Evolutionary conservation across 2,888 invertebrate genomes (phyloP), one percentile per base, ranked within the genome.

Genomic region (Zaprionus lineosus): DNA sequence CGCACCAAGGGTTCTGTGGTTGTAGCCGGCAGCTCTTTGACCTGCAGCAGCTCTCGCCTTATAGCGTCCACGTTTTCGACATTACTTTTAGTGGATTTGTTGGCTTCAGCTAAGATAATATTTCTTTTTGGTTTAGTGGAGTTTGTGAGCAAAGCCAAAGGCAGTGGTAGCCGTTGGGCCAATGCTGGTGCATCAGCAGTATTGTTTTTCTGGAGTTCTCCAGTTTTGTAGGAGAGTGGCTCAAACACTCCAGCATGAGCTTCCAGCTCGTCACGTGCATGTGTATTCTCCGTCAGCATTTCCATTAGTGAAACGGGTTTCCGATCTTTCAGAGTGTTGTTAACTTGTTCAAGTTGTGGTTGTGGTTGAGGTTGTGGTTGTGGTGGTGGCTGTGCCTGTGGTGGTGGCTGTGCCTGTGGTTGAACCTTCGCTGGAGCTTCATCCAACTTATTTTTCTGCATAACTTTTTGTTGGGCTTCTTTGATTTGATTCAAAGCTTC

Each of bases 401-500:
- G 48, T 19, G 15, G 29, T 14, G 12, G 16, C n/a, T 26, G n/a
- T n/a, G n/a, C n/a, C n/a, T n/a, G n/a, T n/a, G n/a, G n/a, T n/a
- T n/a, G n/a, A n/a, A n/a, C n/a, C n/a, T 39, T 44, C 0, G 26
- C 6, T 12, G 36, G 12, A 12, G 59, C 62, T 9, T 44, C 11
- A 8, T 46, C 51, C 1, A 26, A 29, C 3, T 58, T 56, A 12
- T 60, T 36, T 0, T 37, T 2, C n/a, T 48, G 11, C 2, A 47
- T 50, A 11, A 60, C 67, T 26, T 91, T 34, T 1, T 53, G 68
- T 31, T 68, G 72, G 15, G 37, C 55, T 26, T 56, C 71, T 8
- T 65, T 91, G 88, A 91, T 91, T 67, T 91, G 91, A n/a, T 90
- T 90, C 0, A 88, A 83, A 51, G 78, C 84, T 59, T 89, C 85